Evolutionary conservation across 2,113 vertebrate species (phyloP), one percentile per base, ranked within the genome.

Genomic region (Seriola dumerili): DNA sequence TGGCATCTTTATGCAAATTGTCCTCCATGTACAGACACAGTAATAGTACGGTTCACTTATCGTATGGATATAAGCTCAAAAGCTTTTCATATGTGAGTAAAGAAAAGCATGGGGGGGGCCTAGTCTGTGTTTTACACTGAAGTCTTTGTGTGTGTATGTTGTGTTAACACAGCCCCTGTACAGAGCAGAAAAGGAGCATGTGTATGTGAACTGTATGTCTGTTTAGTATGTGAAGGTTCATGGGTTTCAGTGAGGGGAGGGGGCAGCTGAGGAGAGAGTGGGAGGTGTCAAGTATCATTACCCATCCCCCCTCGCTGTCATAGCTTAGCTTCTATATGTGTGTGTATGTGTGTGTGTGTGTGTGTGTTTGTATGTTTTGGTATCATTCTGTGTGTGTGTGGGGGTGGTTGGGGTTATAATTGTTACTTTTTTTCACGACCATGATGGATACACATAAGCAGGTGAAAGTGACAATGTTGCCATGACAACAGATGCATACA

Each of bases 201-300:
- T 89, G 86, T 81, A 36, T 58, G 82, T 74, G 72, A 88, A 84
- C 83, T 80, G 70, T 85, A 86, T 87, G 84, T 91, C 88, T 91
- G 63, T 79, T 92, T 82, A 89, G 84, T 87, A 85, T 93, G 89
- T 93, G 85, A 89, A 83, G 91, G 91, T 92, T 93, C 84, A 91
- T 67, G 72, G 70, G 86, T 91, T 93, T 89, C 81, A 81, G 62
- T 55, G 17, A 72, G 42, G 72, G 87, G 87, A 78, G 88, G 86
- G 78, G 83, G 76, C 77, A 86, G 71, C 75, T 76, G 85, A 89
- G 84, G 86, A 83, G 86, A 91, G 88, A 92, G 87, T 82, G 81
- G 84, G 90, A 88, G 90, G 91, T 92, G 90, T 91, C 40, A 52
- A 84, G 87, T 92, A 85, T 92, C 91, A 12, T 80, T 66, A 74